A percentile compares a stretch with the other conserved stretches of the same genome.
Evolutionary conservation across 2,888 invertebrate species (phyloP).

Genomic region (Drosophila borborema): DNA sequence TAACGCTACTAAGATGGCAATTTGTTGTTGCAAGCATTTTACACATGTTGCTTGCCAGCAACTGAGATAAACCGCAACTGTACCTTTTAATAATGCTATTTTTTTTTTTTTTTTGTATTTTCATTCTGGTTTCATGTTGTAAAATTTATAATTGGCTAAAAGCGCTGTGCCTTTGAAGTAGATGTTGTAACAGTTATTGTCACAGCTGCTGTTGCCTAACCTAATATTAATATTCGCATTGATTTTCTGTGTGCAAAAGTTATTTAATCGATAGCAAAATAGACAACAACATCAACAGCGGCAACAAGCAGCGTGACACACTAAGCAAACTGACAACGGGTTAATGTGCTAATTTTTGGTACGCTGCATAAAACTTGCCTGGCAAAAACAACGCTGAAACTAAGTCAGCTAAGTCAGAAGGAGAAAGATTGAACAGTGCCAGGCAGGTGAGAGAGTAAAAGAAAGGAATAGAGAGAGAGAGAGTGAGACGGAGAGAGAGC

Average conservation of each 20-base stretch:
- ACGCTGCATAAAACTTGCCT: constrained; percentile 46
- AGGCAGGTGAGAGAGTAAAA: constrained; percentile 8
- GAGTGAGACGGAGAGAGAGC: constrained; percentile 8
- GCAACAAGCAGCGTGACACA: constrained; percentile 42
- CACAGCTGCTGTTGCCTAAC: constrained; percentile 19
- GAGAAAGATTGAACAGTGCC: constrained; percentile 4
- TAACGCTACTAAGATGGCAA: constrained; percentile 47
- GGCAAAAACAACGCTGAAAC: constrained; percentile 7
- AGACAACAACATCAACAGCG: constrained; percentile 18
- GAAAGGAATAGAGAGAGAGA: constrained; percentile 3
- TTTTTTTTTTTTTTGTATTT: background rate
- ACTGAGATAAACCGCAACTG: constrained; percentile 37
- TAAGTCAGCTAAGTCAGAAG: background rate
- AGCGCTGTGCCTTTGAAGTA: constrained; percentile 48
- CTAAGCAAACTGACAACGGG: constrained; percentile 58
- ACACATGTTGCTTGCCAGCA: constrained; percentile 53
- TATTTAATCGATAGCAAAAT: constrained; percentile 73
- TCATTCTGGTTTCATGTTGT: constrained; percentile 33
- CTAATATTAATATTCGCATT: constrained; percentile 55
- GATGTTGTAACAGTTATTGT: constrained; percentile 19
- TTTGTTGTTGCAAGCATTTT: constrained; percentile 56
- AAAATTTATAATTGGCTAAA: constrained; percentile 63
- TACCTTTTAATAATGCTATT: constrained; percentile 33
- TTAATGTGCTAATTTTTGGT: constrained; percentile 77
- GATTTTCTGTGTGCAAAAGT: constrained; percentile 55